A percentile compares a stretch with the other conserved stretches of the same genome.
These are phyloP conservation scores for Mayetiola destructor DNA, from an alignment of 2,888 invertebrate genomes.

Conservation along the genomic window DNA sequence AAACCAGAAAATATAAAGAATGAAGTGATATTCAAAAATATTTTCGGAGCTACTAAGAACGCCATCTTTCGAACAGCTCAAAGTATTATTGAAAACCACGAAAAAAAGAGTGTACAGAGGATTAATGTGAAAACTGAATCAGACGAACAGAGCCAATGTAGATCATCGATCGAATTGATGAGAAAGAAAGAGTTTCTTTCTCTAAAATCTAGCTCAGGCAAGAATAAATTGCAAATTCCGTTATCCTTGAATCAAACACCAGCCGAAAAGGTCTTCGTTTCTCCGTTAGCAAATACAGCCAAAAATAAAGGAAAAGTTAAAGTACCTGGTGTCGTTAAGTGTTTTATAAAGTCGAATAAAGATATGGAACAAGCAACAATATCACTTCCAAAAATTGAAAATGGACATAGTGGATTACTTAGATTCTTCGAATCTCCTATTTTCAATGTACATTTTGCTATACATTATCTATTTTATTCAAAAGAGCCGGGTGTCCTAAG, in stretches of 20 bases:
- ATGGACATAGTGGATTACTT: slow-evolving; percentile 32
- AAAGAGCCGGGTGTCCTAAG: slow-evolving; percentile 96
- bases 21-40: slow-evolving; percentile 34
- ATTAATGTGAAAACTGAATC: slow-evolving; percentile 23
- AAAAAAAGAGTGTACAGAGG: slow-evolving; percentile 35
- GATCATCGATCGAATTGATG: slow-evolving; percentile 32
- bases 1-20: slow-evolving; percentile 26
- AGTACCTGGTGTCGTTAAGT: slow-evolving; percentile 34
- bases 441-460: slow-evolving; percentile 96
- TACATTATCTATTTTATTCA: slow-evolving; percentile 93
- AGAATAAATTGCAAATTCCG: slow-evolving; percentile 26
- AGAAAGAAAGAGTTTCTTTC: slow-evolving; percentile 34
- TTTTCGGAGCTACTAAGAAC: slow-evolving; percentile 35
- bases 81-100: slow-evolving; percentile 36
- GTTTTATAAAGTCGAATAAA: slow-evolving; percentile 27
- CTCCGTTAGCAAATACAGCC: slow-evolving; percentile 23
- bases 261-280: too few species aligned
- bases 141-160: slow-evolving; percentile 18
- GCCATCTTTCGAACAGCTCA: slow-evolving; percentile 37
- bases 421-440: slow-evolving; percentile 92
- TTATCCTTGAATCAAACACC: neutral
- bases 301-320: slow-evolving; percentile 15
- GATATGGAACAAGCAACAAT: slow-evolving; percentile 22
- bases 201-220: slow-evolving; percentile 29
- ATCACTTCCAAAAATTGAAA: slow-evolving; percentile 24